Percentiles rank a stretch among this genome's conserved stretches.
Evolutionary conservation across 2,888 invertebrate species (phyloP).

Genomic region (Petrolisthes manimaculis): DNA sequence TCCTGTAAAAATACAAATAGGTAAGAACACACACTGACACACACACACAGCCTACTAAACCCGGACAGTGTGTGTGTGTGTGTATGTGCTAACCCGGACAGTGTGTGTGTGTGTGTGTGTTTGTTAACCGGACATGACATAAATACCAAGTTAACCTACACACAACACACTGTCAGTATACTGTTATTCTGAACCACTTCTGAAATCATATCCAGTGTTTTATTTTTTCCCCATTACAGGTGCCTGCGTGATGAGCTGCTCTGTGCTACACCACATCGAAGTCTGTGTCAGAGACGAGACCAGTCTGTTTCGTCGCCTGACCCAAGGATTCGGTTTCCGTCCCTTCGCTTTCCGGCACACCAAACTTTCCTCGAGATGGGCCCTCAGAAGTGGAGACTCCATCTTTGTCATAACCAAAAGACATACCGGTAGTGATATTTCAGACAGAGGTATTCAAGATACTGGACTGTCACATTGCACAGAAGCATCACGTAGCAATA

Average conservation of each 20-base stretch:
- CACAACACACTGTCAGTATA: no score
- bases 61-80: no score
- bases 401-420: constrained; percentile 56
- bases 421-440: background rate
- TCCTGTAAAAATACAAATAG: no score
- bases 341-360: constrained; percentile 46
- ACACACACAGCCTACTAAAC: no score
- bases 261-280: constrained; percentile 64
- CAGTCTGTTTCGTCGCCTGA: constrained; percentile 33
- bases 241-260: constrained; percentile 38
- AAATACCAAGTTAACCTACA: no score
- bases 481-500: background rate
- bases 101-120: no score
- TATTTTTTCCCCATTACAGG: no score
- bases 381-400: constrained; percentile 46
- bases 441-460: background rate
- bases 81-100: no score
- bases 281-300: constrained; percentile 48
- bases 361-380: constrained; percentile 36
- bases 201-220: background rate
- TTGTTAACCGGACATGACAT: background rate
- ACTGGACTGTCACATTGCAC: background rate
- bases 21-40: no score
- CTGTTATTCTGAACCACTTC: no score
- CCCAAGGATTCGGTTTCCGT: constrained; percentile 49